Percentiles rank a stretch among this genome's conserved stretches.
Conservation (phyloP, 2,797 vertebrate species). For the Iguana delicatissima region DNA sequence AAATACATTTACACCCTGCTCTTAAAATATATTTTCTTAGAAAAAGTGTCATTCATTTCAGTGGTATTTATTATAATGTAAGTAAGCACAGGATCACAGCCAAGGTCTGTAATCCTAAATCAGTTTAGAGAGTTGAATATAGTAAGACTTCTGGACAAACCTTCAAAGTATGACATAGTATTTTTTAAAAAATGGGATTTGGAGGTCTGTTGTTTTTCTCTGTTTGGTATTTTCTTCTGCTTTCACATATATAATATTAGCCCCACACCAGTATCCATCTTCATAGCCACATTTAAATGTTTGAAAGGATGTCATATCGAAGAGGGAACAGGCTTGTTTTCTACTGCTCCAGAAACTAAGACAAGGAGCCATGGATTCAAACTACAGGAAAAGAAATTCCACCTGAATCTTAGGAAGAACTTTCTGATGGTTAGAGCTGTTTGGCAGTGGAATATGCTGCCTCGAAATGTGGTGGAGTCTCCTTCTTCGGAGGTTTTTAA, state of each 20-base stretch:
- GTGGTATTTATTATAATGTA: not conserved
- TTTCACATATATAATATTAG: not conserved
- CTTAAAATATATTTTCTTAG: not conserved
- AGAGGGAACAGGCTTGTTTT: too few species aligned
- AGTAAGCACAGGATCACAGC: not conserved
- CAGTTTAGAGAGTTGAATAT: not conserved
- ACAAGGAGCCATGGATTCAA: too few species aligned
- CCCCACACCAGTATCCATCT: not conserved
- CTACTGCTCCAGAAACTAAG: too few species aligned
- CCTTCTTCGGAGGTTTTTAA: too few species aligned
- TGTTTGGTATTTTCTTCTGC: not conserved
- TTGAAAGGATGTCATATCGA: too few species aligned
- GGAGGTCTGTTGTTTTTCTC: not conserved
- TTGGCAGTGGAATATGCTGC: too few species aligned
- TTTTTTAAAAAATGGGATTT: not conserved
- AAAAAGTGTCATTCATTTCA: slow-evolving; percentile 2
- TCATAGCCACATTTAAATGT: too few species aligned
- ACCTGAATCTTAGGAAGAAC: too few species aligned
- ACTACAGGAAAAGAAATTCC: too few species aligned
- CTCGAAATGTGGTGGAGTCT: too few species aligned
- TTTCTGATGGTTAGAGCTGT: too few species aligned
- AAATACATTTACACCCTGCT: not conserved
- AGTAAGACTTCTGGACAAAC: not conserved
- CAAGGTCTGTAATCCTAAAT: not conserved
- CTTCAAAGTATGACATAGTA: not conserved